Conservation (phyloP, 2,113 vertebrate species). For the Nannobrachium achirus region DNA sequence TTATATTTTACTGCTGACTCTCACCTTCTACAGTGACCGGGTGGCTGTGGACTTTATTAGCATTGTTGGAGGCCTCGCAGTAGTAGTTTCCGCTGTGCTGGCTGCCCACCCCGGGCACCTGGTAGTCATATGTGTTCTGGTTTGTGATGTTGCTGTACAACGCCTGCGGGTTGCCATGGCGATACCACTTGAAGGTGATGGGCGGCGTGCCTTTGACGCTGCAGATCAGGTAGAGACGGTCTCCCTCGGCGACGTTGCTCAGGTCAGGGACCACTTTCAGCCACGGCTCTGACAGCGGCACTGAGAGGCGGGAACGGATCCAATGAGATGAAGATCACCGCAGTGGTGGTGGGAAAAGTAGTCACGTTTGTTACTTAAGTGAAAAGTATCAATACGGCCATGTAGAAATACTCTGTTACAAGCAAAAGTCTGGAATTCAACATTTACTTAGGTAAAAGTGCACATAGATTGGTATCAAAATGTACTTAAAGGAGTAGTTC, state of each 20-base stretch:
- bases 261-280: constrained; percentile 47
- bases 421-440: too few relatives aligned
- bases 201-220: constrained; percentile 61
- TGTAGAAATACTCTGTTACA: too few relatives aligned
- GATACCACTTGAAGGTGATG: constrained; percentile 72
- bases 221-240: constrained; percentile 61
- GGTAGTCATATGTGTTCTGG: background rate
- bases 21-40: constrained; percentile 52
- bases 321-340: background rate
- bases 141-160: constrained; percentile 25
- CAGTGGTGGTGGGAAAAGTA: background rate
- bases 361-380: too few relatives aligned
- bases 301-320: constrained; percentile 38
- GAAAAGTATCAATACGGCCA: too few relatives aligned
- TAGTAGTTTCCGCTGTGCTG: constrained; percentile 63
- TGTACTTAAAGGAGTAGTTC: too few relatives aligned
- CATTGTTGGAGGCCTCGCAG: constrained; percentile 71
- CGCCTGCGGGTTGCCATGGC: background rate
- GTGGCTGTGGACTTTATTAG: constrained; percentile 39
- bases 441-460: too few relatives aligned
- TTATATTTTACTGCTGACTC: too few relatives aligned
- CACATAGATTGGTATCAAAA: too few relatives aligned
- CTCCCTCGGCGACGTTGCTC: constrained; percentile 53
- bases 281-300: constrained; percentile 44
- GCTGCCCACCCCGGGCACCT: constrained; percentile 4